phyloP scores from a whole-genome alignment of 2,888 invertebrate species.

The Carpatolechia fugitivella region DNA sequence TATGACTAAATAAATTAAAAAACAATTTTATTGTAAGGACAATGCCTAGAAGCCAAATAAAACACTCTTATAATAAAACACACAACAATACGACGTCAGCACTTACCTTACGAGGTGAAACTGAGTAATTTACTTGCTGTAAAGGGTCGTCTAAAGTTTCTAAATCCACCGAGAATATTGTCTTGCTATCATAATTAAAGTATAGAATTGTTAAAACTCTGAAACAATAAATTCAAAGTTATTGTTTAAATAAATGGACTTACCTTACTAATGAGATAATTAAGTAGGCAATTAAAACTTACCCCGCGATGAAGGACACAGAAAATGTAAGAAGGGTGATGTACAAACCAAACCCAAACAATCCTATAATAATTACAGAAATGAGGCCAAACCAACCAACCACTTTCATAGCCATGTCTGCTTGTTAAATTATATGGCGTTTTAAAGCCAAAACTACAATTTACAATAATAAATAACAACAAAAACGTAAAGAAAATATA shows the following conservation, averaged over 20 bases:
- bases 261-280: neutral
- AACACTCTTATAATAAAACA: too few species aligned
- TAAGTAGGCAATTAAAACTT: conserved; percentile 35
- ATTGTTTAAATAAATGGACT: conserved; percentile 8
- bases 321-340: conserved; percentile 58
- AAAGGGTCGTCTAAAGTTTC: conserved; percentile 70
- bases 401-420: conserved; percentile 49
- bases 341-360: conserved; percentile 65
- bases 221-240: conserved; percentile 13
- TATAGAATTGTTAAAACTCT: conserved; percentile 63
- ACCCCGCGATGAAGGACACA: conserved; percentile 66
- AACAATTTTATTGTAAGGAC: too few species aligned
- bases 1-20: neutral
- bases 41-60: too few species aligned
- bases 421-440: conserved; percentile 14
- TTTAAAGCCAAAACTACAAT: conserved; percentile 29
- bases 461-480: conserved; percentile 36
- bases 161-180: conserved; percentile 60
- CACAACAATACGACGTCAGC: neutral
- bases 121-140: conserved; percentile 64
- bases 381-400: conserved; percentile 63
- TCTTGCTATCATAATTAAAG: conserved; percentile 60
- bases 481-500: conserved; percentile 18
- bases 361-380: conserved; percentile 59
- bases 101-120: conserved; percentile 60